phyloP scores from a whole-genome alignment of 2,888 invertebrate species.

The Anticlea derivata region DNA sequence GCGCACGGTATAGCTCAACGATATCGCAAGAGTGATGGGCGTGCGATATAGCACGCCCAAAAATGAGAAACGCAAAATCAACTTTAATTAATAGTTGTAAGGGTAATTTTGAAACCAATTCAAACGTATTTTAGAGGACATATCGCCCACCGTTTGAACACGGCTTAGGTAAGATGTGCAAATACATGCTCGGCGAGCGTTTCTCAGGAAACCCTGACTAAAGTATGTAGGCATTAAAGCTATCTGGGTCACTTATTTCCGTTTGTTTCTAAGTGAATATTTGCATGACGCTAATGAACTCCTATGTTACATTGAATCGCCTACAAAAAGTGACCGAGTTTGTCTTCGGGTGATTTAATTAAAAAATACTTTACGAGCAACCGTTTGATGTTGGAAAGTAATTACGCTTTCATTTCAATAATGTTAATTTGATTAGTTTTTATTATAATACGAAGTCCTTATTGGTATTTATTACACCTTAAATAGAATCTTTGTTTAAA shows the following conservation, averaged over 20 bases:
- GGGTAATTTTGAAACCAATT: too few species aligned
- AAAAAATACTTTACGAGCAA: conserved; percentile 54
- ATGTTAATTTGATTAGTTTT: conserved; percentile 35
- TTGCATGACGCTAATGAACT: conserved; percentile 69
- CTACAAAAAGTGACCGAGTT: conserved; percentile 62
- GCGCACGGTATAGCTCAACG: too few species aligned
- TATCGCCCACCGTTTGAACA: too few species aligned
- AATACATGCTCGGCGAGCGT: background rate
- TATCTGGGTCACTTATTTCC: conserved; percentile 61
- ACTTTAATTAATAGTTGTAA: too few species aligned
- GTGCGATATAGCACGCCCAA: too few species aligned
- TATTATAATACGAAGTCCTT: conserved; percentile 17
- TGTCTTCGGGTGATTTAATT: conserved; percentile 61
- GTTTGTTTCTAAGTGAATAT: conserved; percentile 70
- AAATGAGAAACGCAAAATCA: too few species aligned
- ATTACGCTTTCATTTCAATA: conserved; percentile 37
- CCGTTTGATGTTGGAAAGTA: conserved; percentile 41
- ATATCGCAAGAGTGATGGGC: too few species aligned
- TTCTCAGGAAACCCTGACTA: background rate
- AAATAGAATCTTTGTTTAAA: background rate
- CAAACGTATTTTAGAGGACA: too few species aligned
- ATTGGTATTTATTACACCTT: conserved; percentile 20
- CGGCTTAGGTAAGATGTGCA: too few species aligned
- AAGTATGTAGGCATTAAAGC: conserved; percentile 25
- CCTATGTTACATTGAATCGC: conserved; percentile 52